These are phyloP conservation scores for Camelus bactrianus DNA, from an alignment of 2,113 vertebrate species.

Conservation along the genomic window DNA sequence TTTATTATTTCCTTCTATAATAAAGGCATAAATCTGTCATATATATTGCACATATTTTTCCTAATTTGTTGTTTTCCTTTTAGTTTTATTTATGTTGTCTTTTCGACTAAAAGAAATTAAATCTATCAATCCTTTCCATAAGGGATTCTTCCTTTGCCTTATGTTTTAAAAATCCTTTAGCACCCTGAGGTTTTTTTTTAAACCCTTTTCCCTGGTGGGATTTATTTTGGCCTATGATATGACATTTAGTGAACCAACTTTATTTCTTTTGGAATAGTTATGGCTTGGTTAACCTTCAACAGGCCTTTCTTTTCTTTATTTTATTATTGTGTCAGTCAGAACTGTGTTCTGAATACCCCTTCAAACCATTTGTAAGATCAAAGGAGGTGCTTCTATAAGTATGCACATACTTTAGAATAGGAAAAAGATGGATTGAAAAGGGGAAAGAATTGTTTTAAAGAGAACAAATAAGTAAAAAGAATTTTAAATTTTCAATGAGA, in stretches of 20 bases:
- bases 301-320: constrained; percentile 52
- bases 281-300: constrained; percentile 24
- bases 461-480: neutral
- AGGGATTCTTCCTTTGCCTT: constrained; percentile 25
- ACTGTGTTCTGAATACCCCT: neutral
- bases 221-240: constrained; percentile 53
- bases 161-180: constrained; percentile 42
- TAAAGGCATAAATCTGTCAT: constrained; percentile 56
- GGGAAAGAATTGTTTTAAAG: constrained; percentile 25
- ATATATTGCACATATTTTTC: neutral
- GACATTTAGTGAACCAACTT: constrained; percentile 7
- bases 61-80: constrained; percentile 57
- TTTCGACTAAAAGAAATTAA: constrained; percentile 64
- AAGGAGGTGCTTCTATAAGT: neutral
- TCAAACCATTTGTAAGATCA: neutral
- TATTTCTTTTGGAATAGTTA: constrained; percentile 68
- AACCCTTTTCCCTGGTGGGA: constrained; percentile 4
- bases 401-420: neutral
- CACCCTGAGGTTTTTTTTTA: neutral
- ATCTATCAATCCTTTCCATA: constrained; percentile 57
- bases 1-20: constrained; percentile 58
- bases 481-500: neutral
- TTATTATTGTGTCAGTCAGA: constrained; percentile 46
- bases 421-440: neutral
- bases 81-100: constrained; percentile 50